These are phyloP conservation scores for Panthera tigris DNA, from an alignment of 2,113 vertebrate genomes.

Conservation along the genomic window DNA sequence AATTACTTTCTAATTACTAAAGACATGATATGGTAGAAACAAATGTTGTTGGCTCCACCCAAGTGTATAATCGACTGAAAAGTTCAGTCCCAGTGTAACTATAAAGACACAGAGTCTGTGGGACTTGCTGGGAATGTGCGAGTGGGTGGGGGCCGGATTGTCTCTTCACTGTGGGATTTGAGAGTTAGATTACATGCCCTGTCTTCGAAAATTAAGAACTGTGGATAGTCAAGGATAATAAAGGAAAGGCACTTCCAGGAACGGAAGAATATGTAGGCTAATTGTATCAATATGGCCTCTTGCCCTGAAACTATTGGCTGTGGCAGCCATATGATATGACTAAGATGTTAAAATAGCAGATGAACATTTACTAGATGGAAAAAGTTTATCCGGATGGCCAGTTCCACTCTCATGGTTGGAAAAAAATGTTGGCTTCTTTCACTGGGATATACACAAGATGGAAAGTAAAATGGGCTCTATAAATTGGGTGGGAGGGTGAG, in stretches of 20 bases:
- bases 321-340: background rate
- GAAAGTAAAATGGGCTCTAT: conserved; percentile 44
- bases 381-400: conserved; percentile 14
- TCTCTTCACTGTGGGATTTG: conserved; percentile 35
- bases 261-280: conserved; percentile 26
- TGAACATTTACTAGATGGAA: conserved; percentile 38
- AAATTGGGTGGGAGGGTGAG: conserved; percentile 6
- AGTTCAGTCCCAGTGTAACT: conserved; percentile 47
- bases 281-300: conserved; percentile 23
- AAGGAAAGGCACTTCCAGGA: conserved; percentile 59
- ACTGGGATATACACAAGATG: background rate
- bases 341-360: conserved; percentile 54
- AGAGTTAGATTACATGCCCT: conserved; percentile 29
- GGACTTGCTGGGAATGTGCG: conserved; percentile 34
- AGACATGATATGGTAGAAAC: conserved; percentile 61
- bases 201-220: conserved; percentile 57
- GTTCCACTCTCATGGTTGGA: conserved; percentile 12
- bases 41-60: conserved; percentile 56
- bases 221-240: conserved; percentile 30
- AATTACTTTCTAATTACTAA: conserved; percentile 65
- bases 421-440: conserved; percentile 52
- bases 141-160: background rate
- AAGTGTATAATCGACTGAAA: conserved; percentile 61
- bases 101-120: background rate
- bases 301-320: background rate